phyloP scores from a whole-genome alignment of 2,888 invertebrate genomes.

The Cephus pulcher region DNA sequence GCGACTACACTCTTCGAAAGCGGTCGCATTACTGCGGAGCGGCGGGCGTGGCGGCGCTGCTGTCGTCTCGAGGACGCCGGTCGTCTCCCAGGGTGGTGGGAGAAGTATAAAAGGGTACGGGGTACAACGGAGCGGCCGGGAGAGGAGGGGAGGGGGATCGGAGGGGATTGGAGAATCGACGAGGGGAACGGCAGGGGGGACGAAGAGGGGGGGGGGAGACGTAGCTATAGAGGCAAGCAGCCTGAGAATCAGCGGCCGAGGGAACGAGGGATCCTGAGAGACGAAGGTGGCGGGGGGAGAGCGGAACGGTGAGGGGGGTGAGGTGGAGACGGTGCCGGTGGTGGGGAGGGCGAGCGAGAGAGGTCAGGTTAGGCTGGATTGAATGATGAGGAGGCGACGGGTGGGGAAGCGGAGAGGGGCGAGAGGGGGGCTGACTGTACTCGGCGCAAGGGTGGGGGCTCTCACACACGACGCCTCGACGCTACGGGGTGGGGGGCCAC shows the following conservation, averaged over 20 bases:
- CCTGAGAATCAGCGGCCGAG: slow-evolving; percentile 10
- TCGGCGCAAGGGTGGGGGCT: slow-evolving; percentile 16
- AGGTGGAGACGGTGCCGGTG: slow-evolving; percentile 21
- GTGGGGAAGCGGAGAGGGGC: slow-evolving; percentile 9
- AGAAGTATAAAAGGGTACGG: slow-evolving; percentile 8
- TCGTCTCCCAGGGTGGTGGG: slow-evolving; percentile 12
- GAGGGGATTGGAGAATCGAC: slow-evolving; percentile 10
- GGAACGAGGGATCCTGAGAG: slow-evolving; percentile 15
- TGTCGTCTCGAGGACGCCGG: slow-evolving; percentile 32
- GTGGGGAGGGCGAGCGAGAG: background rate
- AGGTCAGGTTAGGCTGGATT: background rate
- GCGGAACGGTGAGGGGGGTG: slow-evolving; percentile 15
- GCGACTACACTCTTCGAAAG: slow-evolving; percentile 51
- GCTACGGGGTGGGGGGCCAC: slow-evolving; percentile 46
- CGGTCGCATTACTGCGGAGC: slow-evolving; percentile 63
- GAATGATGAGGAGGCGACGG: background rate
- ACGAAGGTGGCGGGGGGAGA: slow-evolving; percentile 26
- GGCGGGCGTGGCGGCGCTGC: slow-evolving; percentile 54
- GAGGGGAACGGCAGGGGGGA: slow-evolving; percentile 22
- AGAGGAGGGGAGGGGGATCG: slow-evolving; percentile 22
- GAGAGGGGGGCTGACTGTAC: background rate
- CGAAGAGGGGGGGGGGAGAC: slow-evolving; percentile 23
- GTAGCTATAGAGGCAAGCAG: slow-evolving; percentile 19
- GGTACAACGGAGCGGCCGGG: slow-evolving; percentile 18
- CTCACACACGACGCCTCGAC: slow-evolving; percentile 26